These are phyloP conservation scores for Leucophora obtusa DNA, from an alignment of 2,888 invertebrate genomes.

Conservation along the genomic window DNA sequence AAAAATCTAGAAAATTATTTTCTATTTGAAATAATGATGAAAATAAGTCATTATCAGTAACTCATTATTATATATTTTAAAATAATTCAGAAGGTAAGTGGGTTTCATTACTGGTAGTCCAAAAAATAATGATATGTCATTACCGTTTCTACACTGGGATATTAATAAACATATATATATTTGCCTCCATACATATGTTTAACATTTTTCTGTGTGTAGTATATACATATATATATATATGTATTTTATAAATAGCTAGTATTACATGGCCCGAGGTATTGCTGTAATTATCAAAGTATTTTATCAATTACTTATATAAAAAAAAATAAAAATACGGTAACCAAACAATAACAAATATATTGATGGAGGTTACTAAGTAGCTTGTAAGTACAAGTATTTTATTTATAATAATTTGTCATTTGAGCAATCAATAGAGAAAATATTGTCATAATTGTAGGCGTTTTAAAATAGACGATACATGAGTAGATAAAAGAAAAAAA, in stretches of 20 bases:
- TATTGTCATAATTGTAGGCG: background rate
- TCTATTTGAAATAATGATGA: too few species aligned
- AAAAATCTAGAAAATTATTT: too few species aligned
- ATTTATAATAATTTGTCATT: constrained; percentile 22
- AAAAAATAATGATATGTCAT: too few species aligned
- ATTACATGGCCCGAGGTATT: constrained; percentile 40
- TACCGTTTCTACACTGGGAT: too few species aligned
- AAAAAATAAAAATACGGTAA: background rate
- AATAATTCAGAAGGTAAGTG: too few species aligned
- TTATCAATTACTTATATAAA: constrained; percentile 21
- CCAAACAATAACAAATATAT: background rate
- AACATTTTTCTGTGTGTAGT: background rate
- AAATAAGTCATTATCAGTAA: too few species aligned
- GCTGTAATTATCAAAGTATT: constrained; percentile 37
- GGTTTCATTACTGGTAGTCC: too few species aligned
- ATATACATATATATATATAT: background rate
- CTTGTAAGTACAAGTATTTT: constrained; percentile 1
- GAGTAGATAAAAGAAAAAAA: background rate
- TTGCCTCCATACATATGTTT: too few species aligned
- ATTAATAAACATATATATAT: too few species aligned
- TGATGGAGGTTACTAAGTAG: background rate
- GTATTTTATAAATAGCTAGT: constrained; percentile 32
- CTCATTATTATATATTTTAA: too few species aligned
- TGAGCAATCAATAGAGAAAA: constrained; percentile 8
- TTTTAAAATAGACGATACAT: background rate